phyloP scores from a whole-genome alignment of 2,113 vertebrate species.

The Apus apus region DNA sequence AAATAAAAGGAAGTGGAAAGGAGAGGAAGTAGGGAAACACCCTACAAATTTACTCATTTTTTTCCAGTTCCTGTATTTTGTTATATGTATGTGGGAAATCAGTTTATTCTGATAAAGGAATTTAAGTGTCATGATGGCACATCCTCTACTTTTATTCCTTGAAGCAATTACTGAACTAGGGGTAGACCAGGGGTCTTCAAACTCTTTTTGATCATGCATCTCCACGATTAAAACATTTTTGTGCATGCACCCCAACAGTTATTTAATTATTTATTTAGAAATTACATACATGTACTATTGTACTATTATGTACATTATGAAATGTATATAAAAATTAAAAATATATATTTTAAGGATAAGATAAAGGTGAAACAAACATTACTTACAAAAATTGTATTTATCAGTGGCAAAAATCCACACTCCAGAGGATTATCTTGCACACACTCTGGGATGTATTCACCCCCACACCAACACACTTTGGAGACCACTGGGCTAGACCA shows the following conservation, averaged over 20 bases:
- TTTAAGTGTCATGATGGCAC: not conserved
- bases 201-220: rapidly evolving
- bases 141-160: not conserved
- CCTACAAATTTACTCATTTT: not conserved
- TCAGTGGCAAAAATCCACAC: not conserved
- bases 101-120: not conserved
- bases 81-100: not conserved
- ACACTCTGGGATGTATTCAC: rapidly evolving
- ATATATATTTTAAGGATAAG: no score
- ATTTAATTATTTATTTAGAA: not conserved
- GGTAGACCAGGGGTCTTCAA: not conserved
- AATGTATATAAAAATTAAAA: not conserved
- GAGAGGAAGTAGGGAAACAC: not conserved
- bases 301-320: not conserved
- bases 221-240: not conserved
- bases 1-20: not conserved
- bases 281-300: not conserved
- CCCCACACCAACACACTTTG: rapidly evolving
- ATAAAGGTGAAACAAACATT: not conserved
- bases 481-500: not conserved
- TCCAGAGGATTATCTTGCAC: not conserved
- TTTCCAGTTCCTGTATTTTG: not conserved
- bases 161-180: not conserved
- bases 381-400: not conserved
- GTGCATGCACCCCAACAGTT: not conserved